phyloP scores from a whole-genome alignment of 2,113 vertebrate genomes.

The Malurus cyaneus region DNA sequence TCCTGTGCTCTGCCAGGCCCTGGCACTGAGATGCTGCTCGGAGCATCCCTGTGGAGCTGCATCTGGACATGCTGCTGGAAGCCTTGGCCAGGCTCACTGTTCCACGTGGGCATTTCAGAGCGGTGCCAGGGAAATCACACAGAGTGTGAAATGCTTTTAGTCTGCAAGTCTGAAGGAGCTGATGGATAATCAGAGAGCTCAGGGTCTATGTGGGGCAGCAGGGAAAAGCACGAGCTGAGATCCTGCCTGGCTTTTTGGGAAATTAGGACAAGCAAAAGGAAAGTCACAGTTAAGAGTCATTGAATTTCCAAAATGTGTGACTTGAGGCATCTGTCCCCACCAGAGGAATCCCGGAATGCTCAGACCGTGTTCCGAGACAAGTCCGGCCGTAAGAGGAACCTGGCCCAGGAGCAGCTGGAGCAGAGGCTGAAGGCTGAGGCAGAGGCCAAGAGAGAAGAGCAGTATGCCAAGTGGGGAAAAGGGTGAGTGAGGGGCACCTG shows the following conservation, averaged over 20 bases:
- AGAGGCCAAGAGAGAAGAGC: conserved; percentile 82
- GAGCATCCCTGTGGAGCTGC: neutral
- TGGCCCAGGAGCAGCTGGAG: conserved; percentile 83
- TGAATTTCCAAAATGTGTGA: neutral
- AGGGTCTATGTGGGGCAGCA: neutral
- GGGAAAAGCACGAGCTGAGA: neutral
- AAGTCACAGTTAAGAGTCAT: rapidly evolving
- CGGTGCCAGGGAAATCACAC: rapidly evolving
- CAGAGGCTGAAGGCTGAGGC: conserved; percentile 80
- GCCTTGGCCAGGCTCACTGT: neutral
- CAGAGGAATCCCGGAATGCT: conserved; percentile 84
- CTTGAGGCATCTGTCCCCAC: neutral
- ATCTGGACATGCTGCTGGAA: rapidly evolving
- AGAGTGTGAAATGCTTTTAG: neutral
- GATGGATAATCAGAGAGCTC: rapidly evolving
- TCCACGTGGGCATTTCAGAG: rapidly evolving
- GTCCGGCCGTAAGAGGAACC: conserved; percentile 84
- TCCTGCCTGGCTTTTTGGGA: neutral
- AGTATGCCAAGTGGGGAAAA: conserved; percentile 92
- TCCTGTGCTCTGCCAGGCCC: neutral
- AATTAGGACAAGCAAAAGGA: neutral
- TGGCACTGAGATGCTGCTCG: neutral
- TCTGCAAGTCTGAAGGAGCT: neutral
- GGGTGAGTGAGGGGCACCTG: conserved; percentile 82
- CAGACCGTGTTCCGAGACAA: conserved; percentile 91